Evolutionary conservation across 2,113 vertebrate species (phyloP).

Genomic region (Perccottus glenii): DNA sequence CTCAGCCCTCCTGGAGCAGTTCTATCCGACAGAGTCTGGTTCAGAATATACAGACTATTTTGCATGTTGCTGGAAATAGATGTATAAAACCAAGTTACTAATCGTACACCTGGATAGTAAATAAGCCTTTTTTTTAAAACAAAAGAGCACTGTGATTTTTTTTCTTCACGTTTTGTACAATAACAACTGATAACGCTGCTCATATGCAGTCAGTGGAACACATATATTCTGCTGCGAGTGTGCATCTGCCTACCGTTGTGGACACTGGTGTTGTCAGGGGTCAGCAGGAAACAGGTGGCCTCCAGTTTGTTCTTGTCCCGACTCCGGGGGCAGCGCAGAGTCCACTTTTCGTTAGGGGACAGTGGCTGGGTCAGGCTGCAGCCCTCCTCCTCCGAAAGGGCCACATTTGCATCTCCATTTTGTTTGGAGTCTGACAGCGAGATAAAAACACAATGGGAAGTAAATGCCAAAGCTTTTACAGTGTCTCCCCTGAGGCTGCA

Average conservation of each 20-base stretch:
- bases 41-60: no score
- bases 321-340: conserved; percentile 83
- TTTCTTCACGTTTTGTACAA: no score
- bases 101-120: no score
- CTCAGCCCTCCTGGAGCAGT: no score
- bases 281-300: conserved; percentile 91
- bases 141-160: no score
- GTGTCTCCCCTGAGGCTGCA: conserved; percentile 16
- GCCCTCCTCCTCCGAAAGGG: conserved; percentile 88
- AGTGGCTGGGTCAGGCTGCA: conserved; percentile 85
- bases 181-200: no score
- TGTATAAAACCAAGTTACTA: no score
- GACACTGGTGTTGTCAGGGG: conserved; percentile 81
- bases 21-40: no score
- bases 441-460: conserved; percentile 35
- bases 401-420: conserved; percentile 91
- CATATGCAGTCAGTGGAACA: no score
- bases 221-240: background rate
- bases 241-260: conserved; percentile 80
- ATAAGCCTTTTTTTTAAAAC: no score
- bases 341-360: conserved; percentile 85
- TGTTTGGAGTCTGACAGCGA: conserved; percentile 89
- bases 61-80: no score
- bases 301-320: conserved; percentile 90
- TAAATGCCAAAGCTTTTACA: conserved; percentile 71